phyloP scores from a whole-genome alignment of 2,888 invertebrate species.

The Chymomyza amoena region DNA sequence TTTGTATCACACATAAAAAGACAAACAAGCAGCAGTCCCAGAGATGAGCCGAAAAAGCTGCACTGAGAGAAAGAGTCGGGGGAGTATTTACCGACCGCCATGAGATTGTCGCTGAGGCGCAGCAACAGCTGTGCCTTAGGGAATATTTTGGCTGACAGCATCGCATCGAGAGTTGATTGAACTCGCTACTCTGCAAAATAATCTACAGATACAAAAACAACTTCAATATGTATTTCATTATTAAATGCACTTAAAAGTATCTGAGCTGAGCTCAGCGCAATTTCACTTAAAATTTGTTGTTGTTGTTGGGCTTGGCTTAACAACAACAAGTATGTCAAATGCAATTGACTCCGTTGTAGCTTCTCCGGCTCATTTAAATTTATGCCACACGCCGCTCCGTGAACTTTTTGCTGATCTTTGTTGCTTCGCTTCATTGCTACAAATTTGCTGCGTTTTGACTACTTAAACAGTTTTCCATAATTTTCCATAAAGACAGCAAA shows the following conservation, averaged over 20 bases:
- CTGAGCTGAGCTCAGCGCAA: constrained; percentile 2
- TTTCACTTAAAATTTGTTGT: neutral
- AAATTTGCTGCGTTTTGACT: constrained; percentile 43
- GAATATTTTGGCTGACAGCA: constrained; percentile 27
- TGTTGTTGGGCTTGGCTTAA: neutral
- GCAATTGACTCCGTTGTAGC: constrained; percentile 44
- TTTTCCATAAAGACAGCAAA: constrained; percentile 14
- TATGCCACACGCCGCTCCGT: constrained; percentile 14
- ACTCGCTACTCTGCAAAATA: constrained; percentile 50
- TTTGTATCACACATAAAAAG: constrained; percentile 44
- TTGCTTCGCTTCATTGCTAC: constrained; percentile 37
- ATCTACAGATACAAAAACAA: constrained; percentile 24
- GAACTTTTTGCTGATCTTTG: constrained; percentile 50
- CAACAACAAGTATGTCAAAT: constrained; percentile 11
- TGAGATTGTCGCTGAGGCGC: constrained; percentile 57
- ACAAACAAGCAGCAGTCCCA: constrained; percentile 46
- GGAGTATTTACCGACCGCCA: neutral
- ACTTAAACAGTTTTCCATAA: constrained; percentile 41
- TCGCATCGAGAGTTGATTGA: constrained; percentile 55
- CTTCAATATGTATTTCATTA: neutral
- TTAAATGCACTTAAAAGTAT: neutral
- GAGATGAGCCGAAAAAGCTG: constrained; percentile 9
- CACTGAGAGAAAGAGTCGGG: too few relatives aligned
- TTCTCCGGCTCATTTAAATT: constrained; percentile 43
- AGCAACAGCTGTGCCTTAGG: constrained; percentile 58